Base-by-base conservation (phyloP, 2,888 invertebrate genomes). In the Branchellion lobata region DNA sequence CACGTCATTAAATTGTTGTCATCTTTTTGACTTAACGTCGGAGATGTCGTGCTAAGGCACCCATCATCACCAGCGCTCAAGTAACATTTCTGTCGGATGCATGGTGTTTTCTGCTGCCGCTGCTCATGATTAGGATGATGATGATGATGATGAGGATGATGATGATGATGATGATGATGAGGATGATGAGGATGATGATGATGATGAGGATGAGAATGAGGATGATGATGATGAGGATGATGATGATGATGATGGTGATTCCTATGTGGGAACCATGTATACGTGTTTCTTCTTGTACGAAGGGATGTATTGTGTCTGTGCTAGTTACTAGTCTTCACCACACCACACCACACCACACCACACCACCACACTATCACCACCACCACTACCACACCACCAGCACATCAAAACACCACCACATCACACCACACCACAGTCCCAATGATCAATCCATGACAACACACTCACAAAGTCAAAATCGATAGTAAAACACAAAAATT, bases 141-240 rank as follows among this genome's bases (percentile, higher is more conserved):
- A n/a, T n/a, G n/a, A n/a, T n/a, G n/a, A n/a, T n/a, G n/a, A n/a
- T n/a, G n/a, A n/a, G n/a, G n/a, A n/a, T n/a, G n/a, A n/a, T n/a
- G n/a, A n/a, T n/a, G 65, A 65, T 65, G 65, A 11, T 65, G 65
- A 65, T 65, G 65, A 29, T 65, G 65, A 65, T 27, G 29, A 65
- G 21, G 21, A 27, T 65, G 65, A 11, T 27, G 21, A 65, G 29
- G 29, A 69, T 69, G 27, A 2, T 27, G 33, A 69, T 33, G 69
- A 27, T 34, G 11, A 8, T 69, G 29, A 3, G 2, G 2, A 3
- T n/a, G 11, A 27, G 27, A 33, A 8, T 69, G 14, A n/a, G n/a
- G 40, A 40, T 40, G 40, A 14, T 40, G 40, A 40, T 40, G 40
- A 14, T 40, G 65, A 21, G 65, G 65, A 65, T 5, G 65, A 21